These are phyloP conservation scores for Eledone cirrhosa DNA, from an alignment of 2,888 invertebrate genomes.

Conservation along the genomic window DNA sequence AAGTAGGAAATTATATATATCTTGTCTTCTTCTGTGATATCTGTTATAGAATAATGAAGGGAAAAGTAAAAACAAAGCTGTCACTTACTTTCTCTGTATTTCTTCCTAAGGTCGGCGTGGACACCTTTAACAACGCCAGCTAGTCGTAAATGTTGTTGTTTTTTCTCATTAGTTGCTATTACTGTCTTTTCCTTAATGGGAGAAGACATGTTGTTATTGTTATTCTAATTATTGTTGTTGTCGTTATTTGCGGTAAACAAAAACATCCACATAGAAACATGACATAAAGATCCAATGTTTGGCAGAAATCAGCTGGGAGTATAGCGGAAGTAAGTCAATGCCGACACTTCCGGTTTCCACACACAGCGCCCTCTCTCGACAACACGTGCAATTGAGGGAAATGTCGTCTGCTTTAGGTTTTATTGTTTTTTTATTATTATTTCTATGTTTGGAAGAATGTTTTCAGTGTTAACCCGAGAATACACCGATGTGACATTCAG, in stretches of 20 bases:
- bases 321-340: background rate
- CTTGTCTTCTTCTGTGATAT: no score
- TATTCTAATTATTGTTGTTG: no score
- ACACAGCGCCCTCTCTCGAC: background rate
- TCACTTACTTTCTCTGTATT: constrained; percentile 45
- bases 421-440: background rate
- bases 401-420: background rate
- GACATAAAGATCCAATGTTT: constrained; percentile 8
- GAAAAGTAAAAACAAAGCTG: background rate
- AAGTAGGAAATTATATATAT: no score
- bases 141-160: constrained; percentile 51
- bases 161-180: background rate
- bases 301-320: constrained; percentile 15
- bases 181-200: no score
- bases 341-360: constrained; percentile 3
- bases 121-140: constrained; percentile 60
- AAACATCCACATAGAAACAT: background rate
- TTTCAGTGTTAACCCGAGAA: constrained; percentile 13
- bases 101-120: constrained; percentile 58
- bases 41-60: background rate
- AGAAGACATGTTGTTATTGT: no score
- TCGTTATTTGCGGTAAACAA: background rate
- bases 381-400: background rate
- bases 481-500: background rate
- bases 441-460: background rate